phyloP scores from a whole-genome alignment of 2,888 invertebrate genomes.

The Apomyelois bistriatella region DNA sequence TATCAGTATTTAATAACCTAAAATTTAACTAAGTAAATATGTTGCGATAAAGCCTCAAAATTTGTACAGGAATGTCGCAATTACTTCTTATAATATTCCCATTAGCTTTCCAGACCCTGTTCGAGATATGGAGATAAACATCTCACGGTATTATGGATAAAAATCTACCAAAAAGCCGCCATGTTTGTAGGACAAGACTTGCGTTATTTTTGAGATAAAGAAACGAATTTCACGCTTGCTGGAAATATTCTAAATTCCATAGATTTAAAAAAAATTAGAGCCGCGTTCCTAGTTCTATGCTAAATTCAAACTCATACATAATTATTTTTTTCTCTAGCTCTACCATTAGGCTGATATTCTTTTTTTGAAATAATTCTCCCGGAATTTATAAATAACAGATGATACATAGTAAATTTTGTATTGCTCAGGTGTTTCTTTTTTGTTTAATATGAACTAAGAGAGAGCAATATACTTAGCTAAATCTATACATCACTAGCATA shows the following conservation, averaged over 20 bases:
- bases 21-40: background rate
- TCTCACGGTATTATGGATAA: constrained; percentile 29
- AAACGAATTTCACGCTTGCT: background rate
- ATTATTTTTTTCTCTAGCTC: too few relatives aligned
- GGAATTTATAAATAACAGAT: too few relatives aligned
- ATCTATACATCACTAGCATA: background rate
- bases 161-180: constrained; percentile 41
- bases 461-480: too few relatives aligned
- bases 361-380: too few relatives aligned
- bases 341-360: too few relatives aligned
- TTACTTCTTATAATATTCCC: constrained; percentile 44
- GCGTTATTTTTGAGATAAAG: constrained; percentile 22
- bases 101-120: constrained; percentile 39
- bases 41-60: background rate
- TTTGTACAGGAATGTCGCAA: constrained; percentile 30
- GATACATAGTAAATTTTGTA: too few relatives aligned
- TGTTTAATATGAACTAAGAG: too few relatives aligned
- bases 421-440: too few relatives aligned
- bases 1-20: too few relatives aligned
- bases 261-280: too few relatives aligned
- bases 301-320: background rate
- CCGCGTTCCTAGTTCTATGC: too few relatives aligned
- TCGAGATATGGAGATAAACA: constrained; percentile 36
- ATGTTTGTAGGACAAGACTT: constrained; percentile 29
- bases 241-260: background rate